Conservation (phyloP, 1,140 invertebrate genomes). For the Hetaerina americana region DNA sequence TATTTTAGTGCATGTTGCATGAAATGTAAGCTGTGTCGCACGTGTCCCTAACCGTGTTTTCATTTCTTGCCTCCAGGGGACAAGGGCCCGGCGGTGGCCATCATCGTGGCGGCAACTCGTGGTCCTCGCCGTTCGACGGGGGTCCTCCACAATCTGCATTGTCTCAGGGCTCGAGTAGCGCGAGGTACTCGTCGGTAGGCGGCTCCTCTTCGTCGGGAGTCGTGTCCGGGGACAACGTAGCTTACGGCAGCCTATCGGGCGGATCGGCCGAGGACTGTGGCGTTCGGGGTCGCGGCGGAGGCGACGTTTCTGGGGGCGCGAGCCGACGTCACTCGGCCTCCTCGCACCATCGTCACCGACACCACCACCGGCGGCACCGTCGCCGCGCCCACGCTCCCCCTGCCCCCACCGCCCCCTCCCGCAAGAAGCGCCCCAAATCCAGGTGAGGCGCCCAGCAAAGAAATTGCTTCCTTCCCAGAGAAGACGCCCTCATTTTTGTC, state of each 20-base stretch:
- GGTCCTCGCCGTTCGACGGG: neutral
- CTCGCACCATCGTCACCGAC: neutral
- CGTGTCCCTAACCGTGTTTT: too few relatives aligned
- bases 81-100: neutral
- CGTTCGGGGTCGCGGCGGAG: neutral
- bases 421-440: slow-evolving; percentile 34
- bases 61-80: too few relatives aligned
- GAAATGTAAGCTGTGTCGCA: too few relatives aligned
- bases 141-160: neutral
- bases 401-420: slow-evolving; percentile 2
- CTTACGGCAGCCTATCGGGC: neutral
- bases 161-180: neutral
- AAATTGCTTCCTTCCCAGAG: too few relatives aligned
- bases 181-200: neutral
- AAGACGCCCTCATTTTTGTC: too few relatives aligned
- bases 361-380: neutral
- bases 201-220: neutral
- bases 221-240: neutral
- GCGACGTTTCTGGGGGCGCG: neutral
- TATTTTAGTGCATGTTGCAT: too few relatives aligned
- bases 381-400: neutral
- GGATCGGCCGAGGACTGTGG: neutral
- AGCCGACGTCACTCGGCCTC: neutral
- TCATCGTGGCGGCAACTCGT: neutral
- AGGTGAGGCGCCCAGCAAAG: too few relatives aligned